These are phyloP conservation scores for Poecilia latipinna DNA, from an alignment of 2,113 vertebrate species.

Conservation along the genomic window DNA sequence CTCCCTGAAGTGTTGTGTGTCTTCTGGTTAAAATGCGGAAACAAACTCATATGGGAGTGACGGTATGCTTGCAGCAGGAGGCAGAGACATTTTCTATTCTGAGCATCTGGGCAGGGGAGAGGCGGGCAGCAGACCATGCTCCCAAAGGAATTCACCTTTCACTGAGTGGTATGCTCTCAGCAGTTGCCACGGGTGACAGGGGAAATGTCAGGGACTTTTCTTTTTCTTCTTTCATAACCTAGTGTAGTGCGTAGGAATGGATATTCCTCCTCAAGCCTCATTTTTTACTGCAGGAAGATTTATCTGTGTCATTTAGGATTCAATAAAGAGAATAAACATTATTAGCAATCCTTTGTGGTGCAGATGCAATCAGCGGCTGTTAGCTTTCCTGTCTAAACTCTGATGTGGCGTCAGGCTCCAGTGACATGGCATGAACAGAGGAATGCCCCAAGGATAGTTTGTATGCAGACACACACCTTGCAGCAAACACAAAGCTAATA, in stretches of 20 bases:
- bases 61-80: conserved; percentile 52
- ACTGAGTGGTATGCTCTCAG: conserved; percentile 52
- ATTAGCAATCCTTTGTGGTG: conserved; percentile 12
- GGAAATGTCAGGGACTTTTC: conserved; percentile 70
- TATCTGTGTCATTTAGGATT: conserved; percentile 7
- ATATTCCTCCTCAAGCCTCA: conserved; percentile 3
- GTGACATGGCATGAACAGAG: conserved; percentile 42
- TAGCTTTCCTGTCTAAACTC: conserved; percentile 19
- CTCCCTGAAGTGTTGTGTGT: not conserved
- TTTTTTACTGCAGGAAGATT: conserved; percentile 12
- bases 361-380: conserved; percentile 32
- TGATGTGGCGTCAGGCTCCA: conserved; percentile 40
- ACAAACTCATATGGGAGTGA: conserved; percentile 31
- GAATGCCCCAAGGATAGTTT: conserved; percentile 33
- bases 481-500: conserved; percentile 42
- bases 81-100: conserved; percentile 64
- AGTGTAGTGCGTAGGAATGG: conserved; percentile 22
- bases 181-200: conserved; percentile 75
- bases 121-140: conserved; percentile 30
- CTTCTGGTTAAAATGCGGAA: conserved; percentile 25
- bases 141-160: conserved; percentile 79
- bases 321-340: not conserved
- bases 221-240: conserved; percentile 42
- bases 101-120: conserved; percentile 59
- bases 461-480: conserved; percentile 54